Evolutionary conservation across 53 echinoderm and acorn worm genomes (phyloP).

Genomic region (Pentamera pediparva): DNA sequence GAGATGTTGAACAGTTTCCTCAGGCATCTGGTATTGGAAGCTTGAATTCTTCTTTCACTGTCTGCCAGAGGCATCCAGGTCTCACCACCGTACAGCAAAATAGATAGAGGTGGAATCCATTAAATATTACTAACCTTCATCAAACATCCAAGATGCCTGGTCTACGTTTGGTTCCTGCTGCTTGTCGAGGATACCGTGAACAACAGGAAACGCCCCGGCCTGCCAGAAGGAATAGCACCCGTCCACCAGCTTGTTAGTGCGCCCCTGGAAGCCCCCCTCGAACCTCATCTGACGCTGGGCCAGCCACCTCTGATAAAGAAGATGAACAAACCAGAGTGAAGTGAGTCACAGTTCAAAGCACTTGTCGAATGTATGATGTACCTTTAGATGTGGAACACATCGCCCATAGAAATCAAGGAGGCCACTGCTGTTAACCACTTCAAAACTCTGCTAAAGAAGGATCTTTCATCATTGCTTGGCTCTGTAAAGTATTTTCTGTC

Average conservation of each 20-base stretch:
- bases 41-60: no score
- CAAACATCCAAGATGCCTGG: constrained; percentile 79
- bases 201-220: constrained; percentile 87
- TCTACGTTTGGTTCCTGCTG: constrained; percentile 69
- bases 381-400: no score
- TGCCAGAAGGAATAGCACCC: constrained; percentile 99
- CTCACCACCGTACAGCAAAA: no score
- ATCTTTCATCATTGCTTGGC: no score
- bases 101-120: no score
- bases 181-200: constrained; percentile 74
- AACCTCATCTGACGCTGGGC: constrained; percentile 86
- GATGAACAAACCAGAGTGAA: neutral
- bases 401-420: no score
- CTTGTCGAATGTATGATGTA: neutral
- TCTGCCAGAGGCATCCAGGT: no score
- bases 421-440: no score
- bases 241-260: constrained; percentile 95
- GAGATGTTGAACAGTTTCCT: no score
- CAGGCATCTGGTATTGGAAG: no score
- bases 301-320: constrained; percentile 78
- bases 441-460: no score
- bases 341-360: neutral
- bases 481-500: no score
- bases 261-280: constrained; percentile 94
- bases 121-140: constrained; percentile 81